Conservation (phyloP, 2,113 vertebrate genomes). For the Tursiops truncatus region DNA sequence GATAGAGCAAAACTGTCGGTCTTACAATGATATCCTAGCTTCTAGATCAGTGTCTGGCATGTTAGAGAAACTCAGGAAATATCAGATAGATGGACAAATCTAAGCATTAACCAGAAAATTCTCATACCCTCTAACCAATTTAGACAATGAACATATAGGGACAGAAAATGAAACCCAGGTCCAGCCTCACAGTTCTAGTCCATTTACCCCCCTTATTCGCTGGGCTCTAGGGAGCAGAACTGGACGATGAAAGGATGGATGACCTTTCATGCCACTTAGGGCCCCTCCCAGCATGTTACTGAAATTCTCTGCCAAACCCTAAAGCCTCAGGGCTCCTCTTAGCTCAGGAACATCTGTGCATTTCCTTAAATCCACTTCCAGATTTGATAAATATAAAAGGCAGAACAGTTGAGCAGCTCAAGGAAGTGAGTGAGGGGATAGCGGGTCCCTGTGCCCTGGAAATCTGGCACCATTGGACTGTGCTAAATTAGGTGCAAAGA, state of each 20-base stretch:
- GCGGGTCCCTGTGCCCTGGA: constrained; percentile 56
- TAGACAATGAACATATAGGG: background rate
- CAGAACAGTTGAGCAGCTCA: background rate
- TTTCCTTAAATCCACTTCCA: constrained; percentile 65
- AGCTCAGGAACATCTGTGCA: constrained; percentile 56
- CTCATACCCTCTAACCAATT: background rate
- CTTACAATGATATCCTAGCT: background rate
- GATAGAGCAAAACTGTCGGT: background rate
- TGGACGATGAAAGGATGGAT: background rate
- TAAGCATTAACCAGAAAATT: background rate
- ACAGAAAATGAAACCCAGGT: background rate
- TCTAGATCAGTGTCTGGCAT: background rate
- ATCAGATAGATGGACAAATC: background rate
- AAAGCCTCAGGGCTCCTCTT: background rate
- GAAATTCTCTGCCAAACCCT: constrained; percentile 52
- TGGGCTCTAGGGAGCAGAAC: constrained; percentile 3
- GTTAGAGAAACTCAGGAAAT: background rate
- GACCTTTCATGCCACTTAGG: background rate
- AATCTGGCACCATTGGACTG: constrained; percentile 47
- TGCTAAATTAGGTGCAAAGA: constrained; percentile 70
- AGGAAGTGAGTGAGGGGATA: constrained; percentile 43
- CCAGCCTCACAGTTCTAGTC: background rate
- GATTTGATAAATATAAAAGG: constrained; percentile 57
- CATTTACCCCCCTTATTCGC: background rate
- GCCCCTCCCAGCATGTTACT: constrained; percentile 1